Evolutionary conservation across 2,797 vertebrate species (phyloP), one percentile per base, ranked within the genome.

Genomic region (Lates japonicus): DNA sequence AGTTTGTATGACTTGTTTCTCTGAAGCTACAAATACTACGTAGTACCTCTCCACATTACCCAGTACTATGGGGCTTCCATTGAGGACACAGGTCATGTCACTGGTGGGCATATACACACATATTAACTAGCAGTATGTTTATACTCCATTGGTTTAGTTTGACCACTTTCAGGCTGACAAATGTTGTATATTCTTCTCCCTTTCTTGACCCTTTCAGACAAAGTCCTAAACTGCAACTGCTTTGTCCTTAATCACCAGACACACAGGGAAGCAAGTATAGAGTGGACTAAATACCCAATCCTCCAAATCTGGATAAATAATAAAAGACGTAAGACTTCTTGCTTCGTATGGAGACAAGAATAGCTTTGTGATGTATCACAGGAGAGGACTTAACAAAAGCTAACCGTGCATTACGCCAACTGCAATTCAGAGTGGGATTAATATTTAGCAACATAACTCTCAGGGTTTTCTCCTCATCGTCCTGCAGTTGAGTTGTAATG

Each of bases 391-490:
- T 76, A 71, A 81, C 76, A 83, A 87, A 81, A 78, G 70, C 70
- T 62, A 78, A 78, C 22, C 5, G 25, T 72, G 67, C 67, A 76
- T 78, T 76, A 82, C 75, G n/a, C 75, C 70, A 57, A 54, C 70
- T 35, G 57, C 76, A 73, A 44, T 75, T 74, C 66, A 82, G 74
- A 83, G 54, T 10, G 42, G 54, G 31, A 90, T 88, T 17, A 91
- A 89, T 85, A 90, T 86, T 87, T 33, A 89, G 22, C 37, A 31
- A 33, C 66, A 63, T 62, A 73, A 79, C 69, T 84, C 76, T 59
- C 37, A 42, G 33, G 37, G 22, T 61, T 76, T 75, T n/a, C n/a
- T n/a, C n/a, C 64, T 76, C 48, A 10, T 58, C 2, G 1, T 62
- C 41, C 52, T 74, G 54, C 10, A 58, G 49, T 17, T 35, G 25